These are phyloP conservation scores for Chymomyza caudatula DNA, from an alignment of 2,888 invertebrate genomes.

Conservation along the genomic window DNA sequence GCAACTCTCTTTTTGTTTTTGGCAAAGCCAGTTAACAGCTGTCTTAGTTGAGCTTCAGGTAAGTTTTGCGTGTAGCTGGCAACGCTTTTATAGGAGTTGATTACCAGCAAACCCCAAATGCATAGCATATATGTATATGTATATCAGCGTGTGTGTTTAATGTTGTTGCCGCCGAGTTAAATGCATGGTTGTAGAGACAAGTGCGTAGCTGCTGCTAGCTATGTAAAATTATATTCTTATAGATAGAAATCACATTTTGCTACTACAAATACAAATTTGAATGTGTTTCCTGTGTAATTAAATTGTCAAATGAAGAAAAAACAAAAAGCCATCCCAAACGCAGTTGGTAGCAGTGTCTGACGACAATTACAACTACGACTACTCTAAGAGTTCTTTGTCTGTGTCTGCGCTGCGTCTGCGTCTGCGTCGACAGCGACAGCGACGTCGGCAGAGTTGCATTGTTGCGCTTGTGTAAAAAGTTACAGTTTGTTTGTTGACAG, in stretches of 20 bases:
- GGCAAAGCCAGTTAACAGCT: neutral
- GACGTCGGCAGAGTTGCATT: conserved; percentile 19
- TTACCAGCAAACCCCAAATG: neutral
- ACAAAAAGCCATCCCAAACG: neutral
- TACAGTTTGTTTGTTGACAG: conserved; percentile 38
- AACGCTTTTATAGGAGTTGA: neutral
- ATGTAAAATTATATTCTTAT: neutral
- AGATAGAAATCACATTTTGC: neutral
- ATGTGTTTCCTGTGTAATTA: conserved; percentile 17
- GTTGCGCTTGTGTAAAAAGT: conserved; percentile 32
- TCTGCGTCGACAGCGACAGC: conserved; percentile 21
- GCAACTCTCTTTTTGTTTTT: neutral
- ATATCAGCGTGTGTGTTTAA: neutral
- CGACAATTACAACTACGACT: conserved; percentile 29
- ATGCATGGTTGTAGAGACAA: neutral
- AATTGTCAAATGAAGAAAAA: conserved; percentile 1
- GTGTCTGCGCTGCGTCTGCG: conserved; percentile 9
- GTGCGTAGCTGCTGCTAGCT: neutral
- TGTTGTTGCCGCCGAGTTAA: neutral
- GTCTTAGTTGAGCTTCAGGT: neutral
- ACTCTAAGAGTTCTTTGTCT: conserved; percentile 24
- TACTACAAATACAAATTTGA: conserved; percentile 26
- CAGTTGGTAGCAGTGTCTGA: neutral
- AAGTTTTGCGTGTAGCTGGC: neutral
- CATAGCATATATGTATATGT: neutral